phyloP scores from a whole-genome alignment of 2,888 invertebrate genomes.

The Epinotia bilunana region DNA sequence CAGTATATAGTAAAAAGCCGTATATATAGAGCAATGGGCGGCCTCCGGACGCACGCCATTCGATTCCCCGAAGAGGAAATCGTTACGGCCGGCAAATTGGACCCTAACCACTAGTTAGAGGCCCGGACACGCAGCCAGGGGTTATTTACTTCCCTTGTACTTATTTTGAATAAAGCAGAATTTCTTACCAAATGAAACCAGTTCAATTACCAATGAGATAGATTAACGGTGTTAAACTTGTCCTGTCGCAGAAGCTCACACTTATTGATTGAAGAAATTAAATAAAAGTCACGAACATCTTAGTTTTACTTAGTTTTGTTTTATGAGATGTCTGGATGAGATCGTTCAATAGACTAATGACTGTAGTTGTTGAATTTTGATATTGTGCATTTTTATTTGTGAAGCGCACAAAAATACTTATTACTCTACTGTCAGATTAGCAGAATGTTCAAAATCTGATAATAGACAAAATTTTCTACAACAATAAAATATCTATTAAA shows the following conservation, averaged over 20 bases:
- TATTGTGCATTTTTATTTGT: too few species aligned
- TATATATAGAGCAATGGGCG: constrained; percentile 64
- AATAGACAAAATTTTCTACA: too few species aligned
- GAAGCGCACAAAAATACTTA: too few species aligned
- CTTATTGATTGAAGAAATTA: too few species aligned
- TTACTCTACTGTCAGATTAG: too few species aligned
- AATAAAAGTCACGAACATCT: too few species aligned
- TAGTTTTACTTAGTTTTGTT: too few species aligned
- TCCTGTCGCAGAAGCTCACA: not conserved
- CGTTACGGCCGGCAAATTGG: constrained; percentile 82
- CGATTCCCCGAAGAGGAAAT: constrained; percentile 84
- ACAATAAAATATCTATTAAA: too few species aligned
- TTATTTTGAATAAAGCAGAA: constrained; percentile 22
- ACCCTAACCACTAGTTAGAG: constrained; percentile 78
- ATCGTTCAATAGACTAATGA: too few species aligned
- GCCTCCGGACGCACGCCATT: constrained; percentile 79
- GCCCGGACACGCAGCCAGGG: constrained; percentile 48
- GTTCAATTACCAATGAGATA: not conserved
- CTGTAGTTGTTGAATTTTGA: too few species aligned
- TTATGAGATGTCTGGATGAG: too few species aligned
- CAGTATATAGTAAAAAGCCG: constrained; percentile 45
- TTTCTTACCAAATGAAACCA: not conserved
- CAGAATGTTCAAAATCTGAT: too few species aligned
- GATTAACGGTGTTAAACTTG: not conserved
- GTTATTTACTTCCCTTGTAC: constrained; percentile 43